These are phyloP conservation scores for Epinephelus malabaricus DNA, from an alignment of 2,797 vertebrate genomes.

Conservation along the genomic window DNA sequence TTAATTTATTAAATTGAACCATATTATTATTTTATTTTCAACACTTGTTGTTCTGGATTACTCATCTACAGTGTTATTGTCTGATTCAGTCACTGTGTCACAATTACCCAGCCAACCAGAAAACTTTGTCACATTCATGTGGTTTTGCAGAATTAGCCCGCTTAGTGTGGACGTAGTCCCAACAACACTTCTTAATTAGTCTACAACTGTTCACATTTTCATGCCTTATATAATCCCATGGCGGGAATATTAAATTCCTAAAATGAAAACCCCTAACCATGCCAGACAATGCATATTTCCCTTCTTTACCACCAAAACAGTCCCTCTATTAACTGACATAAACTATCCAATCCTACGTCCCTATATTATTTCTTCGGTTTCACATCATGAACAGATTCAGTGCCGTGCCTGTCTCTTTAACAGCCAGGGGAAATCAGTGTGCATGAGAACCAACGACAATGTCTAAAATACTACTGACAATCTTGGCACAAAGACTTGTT, in stretches of 20 bases:
- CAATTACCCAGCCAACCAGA: too few species aligned
- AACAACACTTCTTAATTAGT: conserved; percentile 24
- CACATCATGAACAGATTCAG: conserved; percentile 5
- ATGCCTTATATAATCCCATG: conserved; percentile 60
- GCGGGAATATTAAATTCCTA: conserved; percentile 37
- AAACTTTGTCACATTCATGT: neutral
- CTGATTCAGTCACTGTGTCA: too few species aligned
- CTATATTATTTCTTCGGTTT: conserved; percentile 19
- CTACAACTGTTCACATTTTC: conserved; percentile 67
- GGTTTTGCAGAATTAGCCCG: neutral
- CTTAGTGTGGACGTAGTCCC: conserved; percentile 16
- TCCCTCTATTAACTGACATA: neutral
- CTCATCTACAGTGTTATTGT: too few species aligned
- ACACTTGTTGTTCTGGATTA: too few species aligned
- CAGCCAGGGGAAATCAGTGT: conserved; percentile 12
- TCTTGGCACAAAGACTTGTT: conserved; percentile 60
- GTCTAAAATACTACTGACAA: conserved; percentile 40
- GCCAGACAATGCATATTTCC: conserved; percentile 1
- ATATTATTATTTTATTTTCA: too few species aligned
- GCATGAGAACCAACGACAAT: conserved; percentile 5
- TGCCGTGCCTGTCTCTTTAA: neutral
- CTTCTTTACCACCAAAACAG: neutral
- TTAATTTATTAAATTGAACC: too few species aligned
- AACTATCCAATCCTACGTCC: neutral
- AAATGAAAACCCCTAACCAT: conserved; percentile 15